Conservation (phyloP, 2,113 vertebrate genomes). For the Eubucco bourcierii region DNA sequence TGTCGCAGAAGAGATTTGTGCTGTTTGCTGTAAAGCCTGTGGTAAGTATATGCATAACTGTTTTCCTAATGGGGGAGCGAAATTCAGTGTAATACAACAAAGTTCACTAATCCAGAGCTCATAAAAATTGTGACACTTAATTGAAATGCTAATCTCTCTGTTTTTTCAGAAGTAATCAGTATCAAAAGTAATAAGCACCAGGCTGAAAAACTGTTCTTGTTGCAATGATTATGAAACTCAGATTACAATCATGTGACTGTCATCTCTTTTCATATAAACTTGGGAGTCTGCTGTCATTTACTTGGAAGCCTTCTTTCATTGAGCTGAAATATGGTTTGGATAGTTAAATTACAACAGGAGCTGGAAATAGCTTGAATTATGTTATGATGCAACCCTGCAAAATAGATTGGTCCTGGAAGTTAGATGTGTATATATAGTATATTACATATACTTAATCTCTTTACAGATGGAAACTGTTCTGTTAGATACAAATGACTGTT, state of each 20-base stretch:
- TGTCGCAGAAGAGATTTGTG: constrained; percentile 89
- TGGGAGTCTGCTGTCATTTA: neutral
- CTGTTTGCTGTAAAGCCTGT: constrained; percentile 88
- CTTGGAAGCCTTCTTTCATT: neutral
- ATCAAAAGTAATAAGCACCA: neutral
- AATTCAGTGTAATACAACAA: neutral
- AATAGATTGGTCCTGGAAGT: neutral
- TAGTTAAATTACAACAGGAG: neutral
- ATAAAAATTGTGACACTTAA: neutral
- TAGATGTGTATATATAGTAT: neutral
- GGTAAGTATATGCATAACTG: constrained; percentile 76
- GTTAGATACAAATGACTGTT: neutral
- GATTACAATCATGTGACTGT: neutral
- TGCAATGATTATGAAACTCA: neutral
- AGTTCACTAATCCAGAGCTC: neutral
- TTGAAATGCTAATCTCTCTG: neutral
- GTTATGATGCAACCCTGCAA: neutral
- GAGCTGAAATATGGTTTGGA: neutral
- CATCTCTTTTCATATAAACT: neutral
- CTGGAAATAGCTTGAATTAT: neutral
- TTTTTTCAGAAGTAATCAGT: neutral
- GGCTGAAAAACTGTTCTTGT: neutral
- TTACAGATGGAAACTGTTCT: neutral
- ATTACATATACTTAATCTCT: neutral
- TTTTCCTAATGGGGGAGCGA: neutral